phyloP scores from a whole-genome alignment of 1,140 invertebrate species.

The Pachyrhynchus sulphureomaculatus region DNA sequence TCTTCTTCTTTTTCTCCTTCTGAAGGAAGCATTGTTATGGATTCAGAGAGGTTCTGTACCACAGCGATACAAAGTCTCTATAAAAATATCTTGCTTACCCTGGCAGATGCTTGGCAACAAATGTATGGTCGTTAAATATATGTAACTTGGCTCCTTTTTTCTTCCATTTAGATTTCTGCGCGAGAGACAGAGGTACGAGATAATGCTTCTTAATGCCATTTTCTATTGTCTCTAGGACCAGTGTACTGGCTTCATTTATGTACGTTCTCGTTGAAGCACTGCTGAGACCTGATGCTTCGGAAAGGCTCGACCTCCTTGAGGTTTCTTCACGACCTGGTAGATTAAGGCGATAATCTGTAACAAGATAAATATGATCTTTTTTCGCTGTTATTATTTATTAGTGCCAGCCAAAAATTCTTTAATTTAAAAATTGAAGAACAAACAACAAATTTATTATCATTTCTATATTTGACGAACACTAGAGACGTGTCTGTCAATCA shows the following conservation, averaged over 20 bases:
- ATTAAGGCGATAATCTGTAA: constrained; percentile 46
- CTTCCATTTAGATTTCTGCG: constrained; percentile 84
- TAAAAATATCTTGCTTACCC: constrained; percentile 65
- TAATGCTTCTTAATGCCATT: constrained; percentile 90
- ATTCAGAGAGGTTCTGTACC: background rate
- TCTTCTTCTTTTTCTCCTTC: too few relatives aligned
- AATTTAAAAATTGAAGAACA: too few relatives aligned
- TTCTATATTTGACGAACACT: too few relatives aligned
- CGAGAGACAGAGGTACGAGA: constrained; percentile 82
- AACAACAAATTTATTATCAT: too few relatives aligned
- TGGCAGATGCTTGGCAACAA: constrained; percentile 90
- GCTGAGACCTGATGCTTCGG: constrained; percentile 78
- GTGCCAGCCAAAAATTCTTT: too few relatives aligned
- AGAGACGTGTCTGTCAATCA: too few relatives aligned
- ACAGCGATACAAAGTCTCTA: background rate
- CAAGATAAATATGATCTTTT: background rate
- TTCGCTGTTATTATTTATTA: background rate
- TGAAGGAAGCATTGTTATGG: too few relatives aligned
- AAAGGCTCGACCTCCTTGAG: constrained; percentile 80
- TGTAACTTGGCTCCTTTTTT: constrained; percentile 91
- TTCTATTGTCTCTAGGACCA: constrained; percentile 86
- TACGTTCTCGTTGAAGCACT: constrained; percentile 87
- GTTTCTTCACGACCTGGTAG: constrained; percentile 51
- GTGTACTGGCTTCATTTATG: constrained; percentile 85
- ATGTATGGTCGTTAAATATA: constrained; percentile 93